These are phyloP conservation scores for Tryphoninae sp. DNA, from an alignment of 2,888 invertebrate species.

Conservation along the genomic window DNA sequence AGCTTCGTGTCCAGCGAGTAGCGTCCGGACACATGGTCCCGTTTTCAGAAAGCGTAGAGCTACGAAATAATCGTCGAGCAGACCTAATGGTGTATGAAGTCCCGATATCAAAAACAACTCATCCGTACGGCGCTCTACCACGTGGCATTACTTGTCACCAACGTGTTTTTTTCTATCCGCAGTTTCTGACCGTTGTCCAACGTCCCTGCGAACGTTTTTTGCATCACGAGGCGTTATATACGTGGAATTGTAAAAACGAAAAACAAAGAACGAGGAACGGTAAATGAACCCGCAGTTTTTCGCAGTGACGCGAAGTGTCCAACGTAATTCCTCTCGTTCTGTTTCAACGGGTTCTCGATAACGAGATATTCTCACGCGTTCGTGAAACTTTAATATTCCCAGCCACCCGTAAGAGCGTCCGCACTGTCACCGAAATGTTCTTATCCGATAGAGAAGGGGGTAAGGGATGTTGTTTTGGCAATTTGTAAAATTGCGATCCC, in stretches of 20 bases:
- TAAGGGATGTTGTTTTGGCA: slow-evolving; percentile 58
- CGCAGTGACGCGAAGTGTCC: slow-evolving; percentile 15
- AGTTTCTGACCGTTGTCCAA: slow-evolving; percentile 42
- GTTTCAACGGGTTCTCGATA: slow-evolving; percentile 48
- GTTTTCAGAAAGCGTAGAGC: slow-evolving; percentile 59
- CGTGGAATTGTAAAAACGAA: slow-evolving; percentile 23
- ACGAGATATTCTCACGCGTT: slow-evolving; percentile 4
- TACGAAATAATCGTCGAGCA: slow-evolving; percentile 77
- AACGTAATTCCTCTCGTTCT: slow-evolving; percentile 49
- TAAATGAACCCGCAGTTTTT: slow-evolving; percentile 23
- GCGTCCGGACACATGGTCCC: slow-evolving; percentile 78
- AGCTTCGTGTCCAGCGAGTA: slow-evolving; percentile 71
- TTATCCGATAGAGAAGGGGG: slow-evolving; percentile 4
- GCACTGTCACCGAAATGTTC: background rate
- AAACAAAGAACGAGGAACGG: slow-evolving; percentile 21
- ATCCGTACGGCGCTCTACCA: slow-evolving; percentile 42
- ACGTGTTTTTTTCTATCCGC: slow-evolving; percentile 39
- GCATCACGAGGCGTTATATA: slow-evolving; percentile 2
- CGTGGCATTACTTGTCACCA: slow-evolving; percentile 43
- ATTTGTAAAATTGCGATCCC: slow-evolving; percentile 53
- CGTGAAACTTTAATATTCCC: slow-evolving; percentile 2
- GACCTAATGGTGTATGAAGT: slow-evolving; percentile 79
- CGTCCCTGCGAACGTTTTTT: slow-evolving; percentile 38
- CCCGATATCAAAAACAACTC: slow-evolving; percentile 79
- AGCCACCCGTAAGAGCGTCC: background rate